Percentiles rank a stretch among this genome's conserved stretches.
phyloP scores from a whole-genome alignment of 2,797 vertebrate species.

The Brachyrhaphis roseni region DNA sequence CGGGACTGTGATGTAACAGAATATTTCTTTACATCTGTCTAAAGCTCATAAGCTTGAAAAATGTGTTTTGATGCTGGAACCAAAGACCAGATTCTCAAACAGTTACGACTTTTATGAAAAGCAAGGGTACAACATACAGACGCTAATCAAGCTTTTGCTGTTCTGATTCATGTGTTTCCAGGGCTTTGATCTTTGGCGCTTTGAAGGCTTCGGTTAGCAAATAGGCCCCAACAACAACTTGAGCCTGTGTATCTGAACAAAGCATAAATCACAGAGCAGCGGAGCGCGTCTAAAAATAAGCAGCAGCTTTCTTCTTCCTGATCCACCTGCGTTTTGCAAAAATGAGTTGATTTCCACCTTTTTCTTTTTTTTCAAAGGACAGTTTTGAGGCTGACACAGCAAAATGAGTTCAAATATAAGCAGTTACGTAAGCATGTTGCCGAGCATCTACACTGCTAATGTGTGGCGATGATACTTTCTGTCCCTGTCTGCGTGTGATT shows the following conservation, averaged over 20 bases:
- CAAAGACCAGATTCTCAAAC: background rate
- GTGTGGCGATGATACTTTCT: constrained; percentile 5
- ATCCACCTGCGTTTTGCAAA: constrained; percentile 61
- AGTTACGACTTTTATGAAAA: constrained; percentile 26
- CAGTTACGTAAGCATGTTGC: background rate
- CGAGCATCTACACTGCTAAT: background rate
- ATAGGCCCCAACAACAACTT: constrained; percentile 48
- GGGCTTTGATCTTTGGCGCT: constrained; percentile 65
- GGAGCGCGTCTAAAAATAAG: constrained; percentile 65
- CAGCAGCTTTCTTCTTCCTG: constrained; percentile 25
- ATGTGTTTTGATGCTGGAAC: constrained; percentile 17
- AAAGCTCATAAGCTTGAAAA: constrained; percentile 9
- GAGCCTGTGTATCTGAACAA: constrained; percentile 66
- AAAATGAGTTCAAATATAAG: constrained; percentile 37
- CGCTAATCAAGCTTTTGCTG: constrained; percentile 30
- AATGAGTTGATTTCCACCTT: constrained; percentile 35
- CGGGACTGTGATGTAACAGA: constrained; percentile 7
- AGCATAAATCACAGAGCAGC: constrained; percentile 59
- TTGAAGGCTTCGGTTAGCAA: constrained; percentile 59
- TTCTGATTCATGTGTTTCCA: constrained; percentile 47
- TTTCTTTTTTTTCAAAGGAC: constrained; percentile 21
- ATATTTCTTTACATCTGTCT: constrained; percentile 1
- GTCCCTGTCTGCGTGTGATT: background rate
- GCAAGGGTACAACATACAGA: constrained; percentile 9
- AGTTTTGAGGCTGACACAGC: constrained; percentile 15